These are phyloP conservation scores for Vannuccia rotundouncinata DNA, from an alignment of 2,888 invertebrate species.

Conservation along the genomic window DNA sequence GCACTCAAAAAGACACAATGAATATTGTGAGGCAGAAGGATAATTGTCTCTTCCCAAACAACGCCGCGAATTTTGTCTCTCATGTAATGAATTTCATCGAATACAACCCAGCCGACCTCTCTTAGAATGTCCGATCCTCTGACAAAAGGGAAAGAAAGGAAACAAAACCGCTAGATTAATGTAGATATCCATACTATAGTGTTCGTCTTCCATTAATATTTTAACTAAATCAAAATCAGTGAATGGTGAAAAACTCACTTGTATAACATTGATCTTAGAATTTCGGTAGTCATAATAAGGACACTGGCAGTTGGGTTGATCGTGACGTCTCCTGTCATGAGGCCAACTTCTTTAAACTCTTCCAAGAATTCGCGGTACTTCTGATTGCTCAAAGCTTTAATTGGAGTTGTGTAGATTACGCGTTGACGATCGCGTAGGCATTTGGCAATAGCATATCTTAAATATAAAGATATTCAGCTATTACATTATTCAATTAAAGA, in stretches of 20 bases:
- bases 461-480: neutral
- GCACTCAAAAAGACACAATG: constrained; percentile 35
- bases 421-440: constrained; percentile 86
- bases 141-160: too few relatives aligned
- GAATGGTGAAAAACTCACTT: neutral
- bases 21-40: constrained; percentile 27
- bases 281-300: constrained; percentile 38
- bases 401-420: constrained; percentile 98
- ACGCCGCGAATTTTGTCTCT: constrained; percentile 35
- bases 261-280: constrained; percentile 39
- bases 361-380: constrained; percentile 95
- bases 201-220: too few relatives aligned
- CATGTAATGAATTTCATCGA: constrained; percentile 38
- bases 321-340: constrained; percentile 63
- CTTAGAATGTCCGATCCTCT: constrained; percentile 30
- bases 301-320: constrained; percentile 37
- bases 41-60: constrained; percentile 37
- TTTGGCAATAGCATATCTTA: constrained; percentile 78
- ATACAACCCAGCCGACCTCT: constrained; percentile 36
- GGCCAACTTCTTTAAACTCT: constrained; percentile 90
- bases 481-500: too few relatives aligned
- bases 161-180: too few relatives aligned
- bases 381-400: constrained; percentile 97
- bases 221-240: too few relatives aligned
- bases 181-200: too few relatives aligned